These are phyloP conservation scores for Rugalucina vietnamica DNA, from an alignment of 2,888 invertebrate genomes.

Conservation along the genomic window DNA sequence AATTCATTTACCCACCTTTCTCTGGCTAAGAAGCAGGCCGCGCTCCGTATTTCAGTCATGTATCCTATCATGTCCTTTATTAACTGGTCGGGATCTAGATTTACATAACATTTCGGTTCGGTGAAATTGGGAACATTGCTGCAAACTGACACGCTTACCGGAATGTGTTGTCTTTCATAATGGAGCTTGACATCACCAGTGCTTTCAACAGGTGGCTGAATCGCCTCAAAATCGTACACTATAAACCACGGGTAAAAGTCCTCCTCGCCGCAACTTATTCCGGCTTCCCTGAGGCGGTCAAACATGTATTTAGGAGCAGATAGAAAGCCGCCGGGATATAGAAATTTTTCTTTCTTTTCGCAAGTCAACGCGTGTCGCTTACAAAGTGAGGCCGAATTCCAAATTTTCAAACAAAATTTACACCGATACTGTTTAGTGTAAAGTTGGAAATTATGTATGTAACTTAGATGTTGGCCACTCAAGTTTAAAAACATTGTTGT, in stretches of 20 bases:
- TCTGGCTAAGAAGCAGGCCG: too few species aligned
- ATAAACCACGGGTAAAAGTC: not conserved
- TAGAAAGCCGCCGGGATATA: conserved; percentile 41
- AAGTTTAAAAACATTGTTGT: conserved; percentile 27
- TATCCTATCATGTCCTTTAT: not conserved
- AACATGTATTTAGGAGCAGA: conserved; percentile 15
- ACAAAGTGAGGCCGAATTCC: not conserved
- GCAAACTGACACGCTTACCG: not conserved
- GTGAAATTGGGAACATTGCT: not conserved
- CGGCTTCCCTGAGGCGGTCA: not conserved
- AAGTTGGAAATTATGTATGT: not conserved
- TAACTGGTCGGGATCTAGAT: not conserved
- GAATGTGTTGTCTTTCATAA: not conserved
- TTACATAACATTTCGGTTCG: not conserved
- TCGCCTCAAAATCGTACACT: not conserved
- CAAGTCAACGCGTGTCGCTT: not conserved
- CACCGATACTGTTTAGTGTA: not conserved
- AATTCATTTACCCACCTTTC: too few species aligned
- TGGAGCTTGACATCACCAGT: not conserved
- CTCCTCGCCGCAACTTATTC: not conserved
- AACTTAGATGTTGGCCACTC: conserved; percentile 20
- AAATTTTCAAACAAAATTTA: not conserved
- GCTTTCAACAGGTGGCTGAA: not conserved
- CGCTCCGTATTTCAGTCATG: not conserved
- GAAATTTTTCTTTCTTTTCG: not conserved